A percentile compares a stretch with the other conserved stretches of the same genome.
Conservation (phyloP, 2,888 invertebrate genomes). For the Lacanobia oleracea region DNA sequence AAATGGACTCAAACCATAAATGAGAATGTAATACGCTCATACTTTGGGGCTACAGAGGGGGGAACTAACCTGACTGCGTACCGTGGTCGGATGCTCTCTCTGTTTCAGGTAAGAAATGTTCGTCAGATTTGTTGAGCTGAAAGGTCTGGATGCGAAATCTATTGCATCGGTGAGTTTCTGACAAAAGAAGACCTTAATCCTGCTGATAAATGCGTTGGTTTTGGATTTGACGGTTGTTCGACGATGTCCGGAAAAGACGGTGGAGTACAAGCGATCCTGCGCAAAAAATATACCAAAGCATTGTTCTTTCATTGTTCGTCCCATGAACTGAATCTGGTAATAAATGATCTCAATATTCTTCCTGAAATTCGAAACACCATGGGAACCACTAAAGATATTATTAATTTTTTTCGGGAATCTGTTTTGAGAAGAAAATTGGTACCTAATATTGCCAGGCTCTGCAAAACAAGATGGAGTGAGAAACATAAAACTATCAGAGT, state of each 20-base stretch:
- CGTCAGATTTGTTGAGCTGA: conserved; percentile 12
- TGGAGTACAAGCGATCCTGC: no score
- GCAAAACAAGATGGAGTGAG: no score
- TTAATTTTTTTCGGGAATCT: conserved; percentile 1
- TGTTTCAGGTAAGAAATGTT: conserved; percentile 9
- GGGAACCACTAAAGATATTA: neutral
- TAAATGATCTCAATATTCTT: conserved; percentile 9
- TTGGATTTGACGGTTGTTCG: conserved; percentile 7
- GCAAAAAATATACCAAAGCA: no score
- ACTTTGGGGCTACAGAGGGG: no score
- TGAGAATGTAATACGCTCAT: no score
- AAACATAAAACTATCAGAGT: neutral
- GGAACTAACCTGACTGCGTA: no score
- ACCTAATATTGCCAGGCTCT: conserved; percentile 4
- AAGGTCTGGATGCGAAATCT: conserved; percentile 54
- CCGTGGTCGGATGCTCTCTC: no score
- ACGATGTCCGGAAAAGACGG: no score
- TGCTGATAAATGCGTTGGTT: conserved; percentile 8
- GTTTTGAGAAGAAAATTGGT: conserved; percentile 1
- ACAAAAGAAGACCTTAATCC: conserved; percentile 7
- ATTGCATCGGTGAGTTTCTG: conserved; percentile 29
- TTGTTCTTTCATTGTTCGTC: conserved; percentile 1
- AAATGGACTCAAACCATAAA: no score
- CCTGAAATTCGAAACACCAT: conserved; percentile 1
- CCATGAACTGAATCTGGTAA: conserved; percentile 12